Base-by-base conservation (phyloP, 2,797 vertebrate genomes). In the Gymnoscopelus braueri region DNA sequence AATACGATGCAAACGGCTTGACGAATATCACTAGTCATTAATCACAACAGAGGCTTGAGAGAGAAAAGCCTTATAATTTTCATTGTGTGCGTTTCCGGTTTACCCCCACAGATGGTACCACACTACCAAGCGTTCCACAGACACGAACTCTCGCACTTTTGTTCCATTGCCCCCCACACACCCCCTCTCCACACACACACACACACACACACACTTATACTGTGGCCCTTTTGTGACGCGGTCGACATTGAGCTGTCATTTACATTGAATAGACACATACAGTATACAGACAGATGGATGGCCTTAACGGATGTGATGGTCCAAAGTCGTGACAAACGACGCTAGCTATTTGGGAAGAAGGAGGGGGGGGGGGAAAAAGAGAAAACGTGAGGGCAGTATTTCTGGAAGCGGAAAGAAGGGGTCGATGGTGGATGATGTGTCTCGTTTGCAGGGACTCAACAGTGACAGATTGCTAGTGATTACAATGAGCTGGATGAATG, bases 81-180 rank as follows among this genome's bases (percentile, higher is more conserved):
- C 88, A 89, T 89, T 91, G 92, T 93, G 91, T 87, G 85, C 1
- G 69, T 87, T 93, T 93, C 91, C 91, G 92, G 90, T 92, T 93
- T 92, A 90, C 80, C 82, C 63, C 67, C 89, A 88, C 92, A 94
- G 91, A 94, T 94, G 93, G 92, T 82, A 90, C 63, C 74, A 74
- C 85, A 85, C 87, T 32, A 44, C 39, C 89, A 90, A 92, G 86
- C 47, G 65, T 78, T 80, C 78, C 79, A 85, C 86, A 87, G 84
- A n/a, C n/a, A 91, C 78, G 64, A 86, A 79, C 89, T 84, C 82
- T 89, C 79, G 82, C 88, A 73, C 90, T 89, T 89, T 92, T 87
- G 82, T 88, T 88, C 87, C 82, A 72, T 88, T 66, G 53, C 74
- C 83, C 73, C 75, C 61, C 49, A 69, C 84, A 87, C 81, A 92